Percentiles rank a stretch among this genome's conserved stretches.
phyloP scores from a whole-genome alignment of 2,797 vertebrate species.

The Siniperca obscura region DNA sequence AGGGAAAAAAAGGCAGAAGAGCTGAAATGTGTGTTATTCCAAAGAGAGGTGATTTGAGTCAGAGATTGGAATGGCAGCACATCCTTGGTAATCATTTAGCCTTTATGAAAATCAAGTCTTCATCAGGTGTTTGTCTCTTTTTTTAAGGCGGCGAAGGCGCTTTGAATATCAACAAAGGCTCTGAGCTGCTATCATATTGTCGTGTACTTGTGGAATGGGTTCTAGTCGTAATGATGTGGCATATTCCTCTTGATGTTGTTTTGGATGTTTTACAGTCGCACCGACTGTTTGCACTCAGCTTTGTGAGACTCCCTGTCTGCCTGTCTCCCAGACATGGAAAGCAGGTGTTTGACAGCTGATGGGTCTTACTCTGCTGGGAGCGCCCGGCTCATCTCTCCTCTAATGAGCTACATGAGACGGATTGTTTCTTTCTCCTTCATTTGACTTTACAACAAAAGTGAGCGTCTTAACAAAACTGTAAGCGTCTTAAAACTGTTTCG shows the following conservation, averaged over 20 bases:
- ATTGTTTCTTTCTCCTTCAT: conserved; percentile 79
- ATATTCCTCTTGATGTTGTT: conserved; percentile 66
- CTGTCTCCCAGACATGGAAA: conserved; percentile 66
- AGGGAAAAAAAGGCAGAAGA: neutral
- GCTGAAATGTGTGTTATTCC: neutral
- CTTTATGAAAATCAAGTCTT: conserved; percentile 1
- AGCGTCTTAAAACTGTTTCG: conserved; percentile 62
- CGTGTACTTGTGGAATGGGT: conserved; percentile 33
- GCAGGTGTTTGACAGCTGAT: conserved; percentile 79
- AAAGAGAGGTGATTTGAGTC: neutral
- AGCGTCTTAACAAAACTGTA: conserved; percentile 62
- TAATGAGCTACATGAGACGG: conserved; percentile 78
- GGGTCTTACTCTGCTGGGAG: conserved; percentile 66
- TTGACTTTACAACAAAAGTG: conserved; percentile 80
- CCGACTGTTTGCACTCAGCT: conserved; percentile 54
- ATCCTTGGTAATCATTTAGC: conserved; percentile 5
- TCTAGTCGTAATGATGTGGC: conserved; percentile 55
- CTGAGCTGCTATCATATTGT: conserved; percentile 11
- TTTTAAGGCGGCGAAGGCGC: neutral
- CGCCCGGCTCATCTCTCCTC: conserved; percentile 67
- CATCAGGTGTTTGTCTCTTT: conserved; percentile 42
- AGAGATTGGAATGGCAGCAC: neutral
- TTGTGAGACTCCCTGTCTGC: conserved; percentile 44
- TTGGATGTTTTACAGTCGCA: conserved; percentile 59
- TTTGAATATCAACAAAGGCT: conserved; percentile 46